These are phyloP conservation scores for Hyles lineata DNA, from an alignment of 2,888 invertebrate genomes.

Conservation along the genomic window DNA sequence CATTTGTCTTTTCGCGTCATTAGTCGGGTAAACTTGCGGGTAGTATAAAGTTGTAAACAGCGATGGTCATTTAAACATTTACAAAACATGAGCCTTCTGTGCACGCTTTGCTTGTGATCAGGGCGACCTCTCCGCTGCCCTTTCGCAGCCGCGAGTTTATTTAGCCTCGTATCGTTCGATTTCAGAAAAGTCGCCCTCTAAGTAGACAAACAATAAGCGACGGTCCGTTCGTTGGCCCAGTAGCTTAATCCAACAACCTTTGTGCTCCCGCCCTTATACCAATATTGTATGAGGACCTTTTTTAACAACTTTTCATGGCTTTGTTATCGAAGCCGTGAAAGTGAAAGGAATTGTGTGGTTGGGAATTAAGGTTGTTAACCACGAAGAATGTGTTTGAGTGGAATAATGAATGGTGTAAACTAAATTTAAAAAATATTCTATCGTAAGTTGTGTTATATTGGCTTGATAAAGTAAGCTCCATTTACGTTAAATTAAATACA, in stretches of 20 bases:
- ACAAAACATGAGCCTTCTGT: slow-evolving; percentile 19
- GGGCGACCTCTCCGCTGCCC: slow-evolving; percentile 34
- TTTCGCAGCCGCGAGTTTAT: slow-evolving; percentile 42
- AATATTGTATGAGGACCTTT: slow-evolving; percentile 2
- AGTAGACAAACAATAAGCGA: slow-evolving; percentile 44
- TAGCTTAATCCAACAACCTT: slow-evolving; percentile 31
- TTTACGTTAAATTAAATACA: too few species aligned
- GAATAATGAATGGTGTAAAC: neutral
- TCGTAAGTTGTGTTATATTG: too few species aligned
- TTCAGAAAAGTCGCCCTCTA: slow-evolving; percentile 39
- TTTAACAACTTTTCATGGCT: slow-evolving; percentile 8
- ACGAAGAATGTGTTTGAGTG: neutral
- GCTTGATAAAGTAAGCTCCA: too few species aligned
- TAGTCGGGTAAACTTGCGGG: too few species aligned
- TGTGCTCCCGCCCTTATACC: slow-evolving; percentile 16
- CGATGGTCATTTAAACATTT: neutral
- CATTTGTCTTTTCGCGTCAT: too few species aligned
- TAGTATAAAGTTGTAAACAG: neutral
- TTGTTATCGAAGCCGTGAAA: slow-evolving; percentile 11
- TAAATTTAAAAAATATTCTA: too few species aligned
- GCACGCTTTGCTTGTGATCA: neutral
- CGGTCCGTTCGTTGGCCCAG: slow-evolving; percentile 42
- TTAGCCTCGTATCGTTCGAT: slow-evolving; percentile 45
- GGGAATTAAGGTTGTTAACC: neutral
- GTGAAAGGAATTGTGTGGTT: neutral